phyloP scores from a whole-genome alignment of 2,888 invertebrate genomes.

The Cyrtodaria siliqua region DNA sequence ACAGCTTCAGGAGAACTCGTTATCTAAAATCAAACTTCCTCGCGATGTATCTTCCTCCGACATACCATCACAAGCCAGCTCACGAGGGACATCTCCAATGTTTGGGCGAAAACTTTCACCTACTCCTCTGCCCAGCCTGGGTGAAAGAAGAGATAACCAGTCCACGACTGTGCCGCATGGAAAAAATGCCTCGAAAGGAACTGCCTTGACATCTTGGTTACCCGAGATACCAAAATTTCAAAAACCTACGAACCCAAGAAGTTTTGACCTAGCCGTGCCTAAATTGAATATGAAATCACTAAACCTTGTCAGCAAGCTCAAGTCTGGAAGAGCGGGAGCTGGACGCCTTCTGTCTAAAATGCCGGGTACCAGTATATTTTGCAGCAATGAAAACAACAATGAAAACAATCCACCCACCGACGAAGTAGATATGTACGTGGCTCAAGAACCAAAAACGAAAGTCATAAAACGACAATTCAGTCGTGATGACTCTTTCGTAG shows the following conservation, averaged over 20 bases:
- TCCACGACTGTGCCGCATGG: too few relatives aligned
- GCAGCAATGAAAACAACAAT: conserved; percentile 11
- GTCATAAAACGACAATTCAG: conserved; percentile 34
- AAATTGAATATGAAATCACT: conserved; percentile 56
- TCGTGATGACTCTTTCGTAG: conserved; percentile 61
- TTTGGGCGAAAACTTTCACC: conserved; percentile 41
- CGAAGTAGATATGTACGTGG: too few relatives aligned
- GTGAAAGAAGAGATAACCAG: too few relatives aligned
- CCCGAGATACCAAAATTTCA: conserved; percentile 44
- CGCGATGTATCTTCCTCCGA: conserved; percentile 79
- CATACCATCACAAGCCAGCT: conserved; percentile 51
- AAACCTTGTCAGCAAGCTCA: conserved; percentile 61
- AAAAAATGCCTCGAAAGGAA: too few relatives aligned
- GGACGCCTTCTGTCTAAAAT: conserved; percentile 50
- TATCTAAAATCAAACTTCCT: conserved; percentile 78
- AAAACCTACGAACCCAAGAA: conserved; percentile 18
- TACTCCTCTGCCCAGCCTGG: conserved; percentile 1
- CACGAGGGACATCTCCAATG: conserved; percentile 51
- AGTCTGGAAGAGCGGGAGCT: conserved; percentile 52
- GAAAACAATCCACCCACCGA: not conserved
- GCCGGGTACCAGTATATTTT: conserved; percentile 50
- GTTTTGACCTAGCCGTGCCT: conserved; percentile 49
- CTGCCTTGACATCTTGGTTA: conserved; percentile 31
- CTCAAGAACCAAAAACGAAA: too few relatives aligned
- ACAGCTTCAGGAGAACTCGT: conserved; percentile 79